Evolutionary conservation across 2,888 invertebrate genomes (phyloP).

Genomic region (Dryadula phaetusa): DNA sequence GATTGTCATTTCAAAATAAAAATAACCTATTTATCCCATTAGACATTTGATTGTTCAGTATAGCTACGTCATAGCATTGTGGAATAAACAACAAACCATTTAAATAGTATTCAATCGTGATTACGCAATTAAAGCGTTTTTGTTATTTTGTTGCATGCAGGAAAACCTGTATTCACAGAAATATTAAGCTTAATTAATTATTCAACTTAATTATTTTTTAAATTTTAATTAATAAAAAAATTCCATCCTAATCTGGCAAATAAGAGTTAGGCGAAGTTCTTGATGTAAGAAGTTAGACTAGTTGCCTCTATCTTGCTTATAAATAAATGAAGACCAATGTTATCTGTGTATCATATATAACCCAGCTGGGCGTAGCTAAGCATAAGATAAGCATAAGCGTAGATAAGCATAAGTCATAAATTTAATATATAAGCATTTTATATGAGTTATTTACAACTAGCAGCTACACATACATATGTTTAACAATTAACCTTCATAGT

Average conservation of each 20-base stretch:
- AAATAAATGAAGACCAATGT: not conserved
- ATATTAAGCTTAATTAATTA: no score
- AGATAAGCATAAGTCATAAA: no score
- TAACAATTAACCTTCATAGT: not conserved
- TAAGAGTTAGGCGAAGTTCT: no score
- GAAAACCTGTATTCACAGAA: constrained; percentile 1
- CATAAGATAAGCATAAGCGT: no score
- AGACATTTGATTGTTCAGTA: not conserved
- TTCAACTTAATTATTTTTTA: no score
- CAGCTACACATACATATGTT: not conserved
- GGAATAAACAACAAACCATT: constrained; percentile 3
- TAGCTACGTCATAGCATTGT: not conserved
- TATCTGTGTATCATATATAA: not conserved
- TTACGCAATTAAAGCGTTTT: constrained; percentile 9
- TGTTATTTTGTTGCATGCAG: not conserved
- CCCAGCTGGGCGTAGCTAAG: no score
- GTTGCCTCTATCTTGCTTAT: no score
- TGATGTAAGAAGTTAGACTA: no score
- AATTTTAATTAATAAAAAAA: no score
- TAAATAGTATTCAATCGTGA: constrained; percentile 8
- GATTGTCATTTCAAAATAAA: no score
- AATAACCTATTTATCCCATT: no score
- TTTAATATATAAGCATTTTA: not conserved
- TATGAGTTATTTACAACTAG: not conserved
- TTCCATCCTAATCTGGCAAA: no score